phyloP scores from a whole-genome alignment of 2,888 invertebrate genomes.

The Rapana venosa region DNA sequence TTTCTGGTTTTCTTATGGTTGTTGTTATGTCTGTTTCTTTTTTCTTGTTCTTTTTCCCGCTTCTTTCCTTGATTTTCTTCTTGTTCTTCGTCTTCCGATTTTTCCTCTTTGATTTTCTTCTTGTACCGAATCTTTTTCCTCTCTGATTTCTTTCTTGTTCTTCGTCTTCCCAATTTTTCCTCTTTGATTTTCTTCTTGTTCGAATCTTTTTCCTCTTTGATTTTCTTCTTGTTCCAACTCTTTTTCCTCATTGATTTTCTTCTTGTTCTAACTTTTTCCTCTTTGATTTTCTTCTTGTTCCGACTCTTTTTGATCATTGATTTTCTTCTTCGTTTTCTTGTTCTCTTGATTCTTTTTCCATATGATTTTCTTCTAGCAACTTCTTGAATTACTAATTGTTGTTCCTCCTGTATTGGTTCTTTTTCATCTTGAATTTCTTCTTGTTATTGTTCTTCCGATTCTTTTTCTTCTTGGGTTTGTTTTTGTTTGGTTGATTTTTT shows the following conservation, averaged over 20 bases:
- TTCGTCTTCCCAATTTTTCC: neutral
- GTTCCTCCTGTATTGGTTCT: neutral
- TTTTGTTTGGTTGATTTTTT: too few species aligned
- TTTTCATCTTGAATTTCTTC: too few species aligned
- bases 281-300: too few species aligned
- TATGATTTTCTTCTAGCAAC: too few species aligned
- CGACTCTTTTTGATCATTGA: neutral
- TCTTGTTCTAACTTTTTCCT: too few species aligned
- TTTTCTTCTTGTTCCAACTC: too few species aligned
- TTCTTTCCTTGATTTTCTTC: neutral
- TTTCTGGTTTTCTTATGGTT: too few species aligned
- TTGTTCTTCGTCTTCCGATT: neutral
- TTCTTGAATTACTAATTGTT: neutral
- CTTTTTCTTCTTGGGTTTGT: neutral
- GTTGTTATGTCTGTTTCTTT: too few species aligned
- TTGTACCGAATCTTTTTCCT: neutral
- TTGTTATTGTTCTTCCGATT: neutral
- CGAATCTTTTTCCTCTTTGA: too few species aligned
- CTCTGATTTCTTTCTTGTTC: neutral
- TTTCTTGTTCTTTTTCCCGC: too few species aligned
- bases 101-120: neutral
- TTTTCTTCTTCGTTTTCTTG: neutral
- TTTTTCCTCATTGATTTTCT: neutral
- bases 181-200: neutral
- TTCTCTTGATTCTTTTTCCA: too few species aligned